A percentile compares a stretch with the other conserved stretches of the same genome.
These are phyloP conservation scores for Drosophila athabasca DNA, from an alignment of 1,140 invertebrate genomes.

Conservation along the genomic window DNA sequence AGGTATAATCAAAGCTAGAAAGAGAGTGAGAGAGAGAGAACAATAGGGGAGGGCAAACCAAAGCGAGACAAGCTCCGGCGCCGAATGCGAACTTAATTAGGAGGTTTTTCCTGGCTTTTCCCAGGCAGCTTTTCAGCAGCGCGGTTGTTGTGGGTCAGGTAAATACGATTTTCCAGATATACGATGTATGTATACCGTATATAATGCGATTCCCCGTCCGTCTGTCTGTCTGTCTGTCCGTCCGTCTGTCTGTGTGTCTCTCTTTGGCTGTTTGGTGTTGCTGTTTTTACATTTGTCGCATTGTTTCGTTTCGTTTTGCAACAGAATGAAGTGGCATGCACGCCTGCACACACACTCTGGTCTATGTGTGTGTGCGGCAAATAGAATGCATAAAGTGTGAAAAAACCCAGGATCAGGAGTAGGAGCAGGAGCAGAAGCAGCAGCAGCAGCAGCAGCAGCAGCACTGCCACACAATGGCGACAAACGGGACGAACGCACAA, in stretches of 20 bases:
- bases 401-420: slow-evolving; percentile 30
- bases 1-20: no score
- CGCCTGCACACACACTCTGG: slow-evolving; percentile 12
- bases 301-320: slow-evolving; percentile 29
- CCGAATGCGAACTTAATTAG: slow-evolving; percentile 69
- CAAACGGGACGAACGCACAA: slow-evolving; percentile 50
- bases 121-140: slow-evolving; percentile 55
- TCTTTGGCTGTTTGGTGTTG: slow-evolving; percentile 26
- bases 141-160: slow-evolving; percentile 17
- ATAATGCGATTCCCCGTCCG: slow-evolving; percentile 39
- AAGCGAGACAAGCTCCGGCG: slow-evolving; percentile 1
- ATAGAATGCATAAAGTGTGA: slow-evolving; percentile 70
- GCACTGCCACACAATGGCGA: slow-evolving; percentile 25
- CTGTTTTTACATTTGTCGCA: slow-evolving; percentile 22
- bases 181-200: slow-evolving; percentile 20
- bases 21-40: neutral
- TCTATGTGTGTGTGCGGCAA: slow-evolving; percentile 28
- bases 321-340: slow-evolving; percentile 25
- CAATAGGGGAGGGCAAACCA: neutral
- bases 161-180: slow-evolving; percentile 36
- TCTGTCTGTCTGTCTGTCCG: slow-evolving; percentile 10
- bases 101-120: slow-evolving; percentile 45
- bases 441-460: slow-evolving; percentile 33
- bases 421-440: slow-evolving; percentile 29
- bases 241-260: slow-evolving; percentile 30